Base-by-base conservation (phyloP, 2,797 vertebrate genomes). In the Myotis daubentonii region DNA sequence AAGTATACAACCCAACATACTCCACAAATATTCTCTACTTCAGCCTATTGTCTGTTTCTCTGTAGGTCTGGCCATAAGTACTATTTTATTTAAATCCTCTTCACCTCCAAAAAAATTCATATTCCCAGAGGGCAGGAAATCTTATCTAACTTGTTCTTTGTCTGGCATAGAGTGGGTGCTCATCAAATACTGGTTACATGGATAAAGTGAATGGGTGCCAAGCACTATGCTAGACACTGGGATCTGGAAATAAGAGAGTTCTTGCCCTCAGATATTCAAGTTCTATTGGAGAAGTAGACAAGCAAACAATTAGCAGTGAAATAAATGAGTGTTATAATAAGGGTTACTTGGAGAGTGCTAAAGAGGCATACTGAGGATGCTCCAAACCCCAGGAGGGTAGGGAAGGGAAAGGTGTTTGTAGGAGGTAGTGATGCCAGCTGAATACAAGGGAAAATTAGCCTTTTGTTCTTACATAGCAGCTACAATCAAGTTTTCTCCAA, bases 91-190 rank as follows among this genome's bases (percentile, higher is more conserved):
- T 84, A 70, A 4, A 91, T n/a, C 22, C 44, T 96, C 76, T 30
- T 87, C 60, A 80, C 17, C 53, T 62, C 30, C 68, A 88, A 74
- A 6, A 80, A 95, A 92, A 95, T 89, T 33, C 28, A 83, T 74
- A 86, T 94, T 86, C 71, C 74, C 81, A 81, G 36, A 94, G 33
- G 41, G n/a, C 62, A 68, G 90, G 74, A 78, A 89, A 72, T 6
- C 36, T n/a, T 49, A 70, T 49, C 22, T 80, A 30, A 60, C 11
- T 75, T 71, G 25, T 81, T 92, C 28, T 80, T 36, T 79, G 33
- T 30, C 65, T 89, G 57, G 51, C 49, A 47, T 57, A 38, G 1
- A 65, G 33, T 49, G 49, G 70, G 36, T 36, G 38, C 28, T 33
- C 53, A 80, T 87, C 6, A 87, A 75, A 93, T 47, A 49, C 74